These are phyloP conservation scores for Athrips mouffetella DNA, from an alignment of 2,888 invertebrate genomes.

Conservation along the genomic window DNA sequence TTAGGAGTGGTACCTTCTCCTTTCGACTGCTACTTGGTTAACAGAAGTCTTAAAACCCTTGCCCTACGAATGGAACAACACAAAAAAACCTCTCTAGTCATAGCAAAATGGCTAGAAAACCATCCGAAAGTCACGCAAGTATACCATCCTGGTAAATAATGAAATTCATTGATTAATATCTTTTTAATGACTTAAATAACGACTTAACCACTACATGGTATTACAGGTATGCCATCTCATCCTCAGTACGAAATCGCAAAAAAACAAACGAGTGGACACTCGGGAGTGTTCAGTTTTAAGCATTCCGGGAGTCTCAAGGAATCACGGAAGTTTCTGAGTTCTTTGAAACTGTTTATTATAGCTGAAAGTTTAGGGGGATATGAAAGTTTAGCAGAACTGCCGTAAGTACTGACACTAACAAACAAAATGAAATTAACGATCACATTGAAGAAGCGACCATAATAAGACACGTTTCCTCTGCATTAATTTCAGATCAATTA, in stretches of 20 bases:
- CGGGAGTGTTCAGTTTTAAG: constrained; percentile 95
- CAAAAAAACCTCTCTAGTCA: constrained; percentile 84
- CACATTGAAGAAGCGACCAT: too few species aligned
- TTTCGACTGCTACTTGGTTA: constrained; percentile 96
- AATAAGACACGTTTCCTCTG: constrained; percentile 5
- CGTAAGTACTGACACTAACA: constrained; percentile 80
- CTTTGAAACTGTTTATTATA: constrained; percentile 88
- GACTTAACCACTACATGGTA: not conserved
- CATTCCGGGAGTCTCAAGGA: constrained; percentile 87
- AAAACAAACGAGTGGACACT: constrained; percentile 90
- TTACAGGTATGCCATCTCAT: constrained; percentile 86
- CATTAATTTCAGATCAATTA: constrained; percentile 80
- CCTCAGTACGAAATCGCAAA: constrained; percentile 89
- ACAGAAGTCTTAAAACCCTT: constrained; percentile 95
- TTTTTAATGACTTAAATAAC: not conserved
- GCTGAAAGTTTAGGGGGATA: constrained; percentile 98
- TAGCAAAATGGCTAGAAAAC: constrained; percentile 89
- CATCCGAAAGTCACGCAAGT: constrained; percentile 90
- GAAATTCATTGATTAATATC: not conserved
- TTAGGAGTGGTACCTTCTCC: constrained; percentile 97
- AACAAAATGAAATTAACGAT: not conserved
- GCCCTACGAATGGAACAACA: constrained; percentile 95
- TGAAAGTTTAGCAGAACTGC: constrained; percentile 96
- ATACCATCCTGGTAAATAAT: constrained; percentile 84
- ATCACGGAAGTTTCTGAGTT: constrained; percentile 84